Evolutionary conservation across 1,140 invertebrate species (phyloP).

Genomic region (Armadillidium nasatum): DNA sequence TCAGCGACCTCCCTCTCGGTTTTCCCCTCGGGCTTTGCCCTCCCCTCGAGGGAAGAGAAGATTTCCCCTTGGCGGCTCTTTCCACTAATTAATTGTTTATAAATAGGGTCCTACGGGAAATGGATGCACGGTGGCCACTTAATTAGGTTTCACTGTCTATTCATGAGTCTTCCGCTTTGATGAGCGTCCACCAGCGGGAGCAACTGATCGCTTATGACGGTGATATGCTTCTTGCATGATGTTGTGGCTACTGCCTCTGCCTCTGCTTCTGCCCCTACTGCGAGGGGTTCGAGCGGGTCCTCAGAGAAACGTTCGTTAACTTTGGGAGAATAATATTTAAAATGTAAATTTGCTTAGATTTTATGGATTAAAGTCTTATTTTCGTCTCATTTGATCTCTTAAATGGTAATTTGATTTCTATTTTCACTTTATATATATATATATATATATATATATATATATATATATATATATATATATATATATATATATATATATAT

Average conservation of each 20-base stretch:
- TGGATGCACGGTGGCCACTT: not conserved
- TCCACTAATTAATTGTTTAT: conserved; percentile 14
- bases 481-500: too few relatives aligned
- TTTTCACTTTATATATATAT: too few relatives aligned
- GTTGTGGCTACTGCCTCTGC: not conserved
- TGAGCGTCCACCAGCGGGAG: not conserved
- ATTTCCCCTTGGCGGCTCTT: not conserved
- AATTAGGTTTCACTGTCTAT: not conserved
- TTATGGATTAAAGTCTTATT: too few relatives aligned
- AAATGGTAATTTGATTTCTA: too few relatives aligned
- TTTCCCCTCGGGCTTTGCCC: not conserved
- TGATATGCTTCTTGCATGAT: conserved; percentile 30
- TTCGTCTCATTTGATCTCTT: too few relatives aligned
- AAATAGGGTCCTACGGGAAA: not conserved
- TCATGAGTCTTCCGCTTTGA: not conserved
- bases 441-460: too few relatives aligned
- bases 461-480: too few relatives aligned
- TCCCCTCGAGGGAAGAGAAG: not conserved
- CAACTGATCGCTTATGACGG: not conserved
- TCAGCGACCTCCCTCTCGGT: not conserved
- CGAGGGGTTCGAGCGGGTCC: not conserved
- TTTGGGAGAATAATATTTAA: not conserved
- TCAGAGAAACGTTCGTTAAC: not conserved
- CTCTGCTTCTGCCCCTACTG: not conserved
- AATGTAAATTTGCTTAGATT: not conserved